A percentile compares a stretch with the other conserved stretches of the same genome.
phyloP scores from a whole-genome alignment of 1,140 invertebrate genomes.

The Drosophila aff. region DNA sequence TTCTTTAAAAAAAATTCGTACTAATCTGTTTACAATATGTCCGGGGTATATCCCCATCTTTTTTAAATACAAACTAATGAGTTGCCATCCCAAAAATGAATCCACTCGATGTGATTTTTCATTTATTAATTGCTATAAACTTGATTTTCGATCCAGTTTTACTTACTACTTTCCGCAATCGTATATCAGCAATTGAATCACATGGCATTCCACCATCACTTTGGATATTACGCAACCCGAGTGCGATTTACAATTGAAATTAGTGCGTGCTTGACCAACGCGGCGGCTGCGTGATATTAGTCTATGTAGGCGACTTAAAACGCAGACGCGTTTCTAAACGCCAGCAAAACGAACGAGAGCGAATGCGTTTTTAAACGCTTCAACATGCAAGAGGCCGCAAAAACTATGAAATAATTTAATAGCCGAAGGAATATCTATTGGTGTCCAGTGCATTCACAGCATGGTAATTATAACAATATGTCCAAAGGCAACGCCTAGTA shows the following conservation, averaged over 20 bases:
- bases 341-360: slow-evolving; percentile 2
- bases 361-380: slow-evolving; percentile 32
- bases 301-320: slow-evolving; percentile 26
- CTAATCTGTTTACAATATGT: not conserved
- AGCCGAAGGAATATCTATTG: slow-evolving; percentile 15
- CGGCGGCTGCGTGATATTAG: slow-evolving; percentile 46
- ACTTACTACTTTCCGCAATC: slow-evolving; percentile 33
- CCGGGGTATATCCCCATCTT: not conserved
- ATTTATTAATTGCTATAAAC: slow-evolving; percentile 32
- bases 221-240: slow-evolving; percentile 47
- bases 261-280: slow-evolving; percentile 48
- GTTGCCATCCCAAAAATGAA: slow-evolving; percentile 20
- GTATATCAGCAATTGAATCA: slow-evolving; percentile 17
- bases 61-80: slow-evolving; percentile 18
- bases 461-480: slow-evolving; percentile 48
- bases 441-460: slow-evolving; percentile 14
- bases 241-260: slow-evolving; percentile 57
- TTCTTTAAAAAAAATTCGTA: not conserved
- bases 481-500: slow-evolving; percentile 14
- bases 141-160: slow-evolving; percentile 44
- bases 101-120: slow-evolving; percentile 26
- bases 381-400: slow-evolving; percentile 23
- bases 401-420: slow-evolving; percentile 13
- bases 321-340: slow-evolving; percentile 15
- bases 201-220: slow-evolving; percentile 32